Percentiles rank a stretch among this genome's conserved stretches.
Conservation (phyloP, 2,888 invertebrate species). For the Pheosia tremula region DNA sequence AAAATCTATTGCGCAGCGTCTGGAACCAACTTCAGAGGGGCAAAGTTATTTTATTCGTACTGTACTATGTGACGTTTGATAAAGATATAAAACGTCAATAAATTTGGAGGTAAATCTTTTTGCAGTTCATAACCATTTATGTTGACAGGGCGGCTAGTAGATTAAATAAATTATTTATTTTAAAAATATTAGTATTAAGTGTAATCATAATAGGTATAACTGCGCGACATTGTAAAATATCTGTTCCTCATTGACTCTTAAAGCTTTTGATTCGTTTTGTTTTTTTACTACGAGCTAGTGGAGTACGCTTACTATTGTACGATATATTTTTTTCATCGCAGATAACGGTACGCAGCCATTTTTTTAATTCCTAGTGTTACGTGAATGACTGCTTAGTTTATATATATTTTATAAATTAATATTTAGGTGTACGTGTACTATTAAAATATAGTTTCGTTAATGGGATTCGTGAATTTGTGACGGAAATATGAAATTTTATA, state of each 20-base stretch:
- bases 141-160: constrained; percentile 42
- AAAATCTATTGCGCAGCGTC: too few species aligned
- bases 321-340: constrained; percentile 61
- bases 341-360: constrained; percentile 59
- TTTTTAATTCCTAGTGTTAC: constrained; percentile 70
- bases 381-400: constrained; percentile 83
- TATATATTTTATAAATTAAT: constrained; percentile 76
- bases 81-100: too few species aligned
- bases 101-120: too few species aligned
- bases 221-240: constrained; percentile 56
- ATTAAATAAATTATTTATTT: constrained; percentile 59
- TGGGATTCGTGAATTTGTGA: constrained; percentile 44
- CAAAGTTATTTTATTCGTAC: too few species aligned
- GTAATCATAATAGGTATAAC: constrained; percentile 37
- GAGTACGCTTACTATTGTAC: constrained; percentile 81
- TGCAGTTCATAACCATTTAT: constrained; percentile 9
- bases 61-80: too few species aligned
- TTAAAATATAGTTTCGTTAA: constrained; percentile 60
- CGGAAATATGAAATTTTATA: constrained; percentile 44
- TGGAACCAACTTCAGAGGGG: too few species aligned
- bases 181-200: constrained; percentile 37
- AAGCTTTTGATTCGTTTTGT: constrained; percentile 56
- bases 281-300: constrained; percentile 71
- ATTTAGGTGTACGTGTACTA: constrained; percentile 66
- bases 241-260: constrained; percentile 66